phyloP scores from a whole-genome alignment of 2,113 vertebrate genomes.

The Toxostoma redivivum region DNA sequence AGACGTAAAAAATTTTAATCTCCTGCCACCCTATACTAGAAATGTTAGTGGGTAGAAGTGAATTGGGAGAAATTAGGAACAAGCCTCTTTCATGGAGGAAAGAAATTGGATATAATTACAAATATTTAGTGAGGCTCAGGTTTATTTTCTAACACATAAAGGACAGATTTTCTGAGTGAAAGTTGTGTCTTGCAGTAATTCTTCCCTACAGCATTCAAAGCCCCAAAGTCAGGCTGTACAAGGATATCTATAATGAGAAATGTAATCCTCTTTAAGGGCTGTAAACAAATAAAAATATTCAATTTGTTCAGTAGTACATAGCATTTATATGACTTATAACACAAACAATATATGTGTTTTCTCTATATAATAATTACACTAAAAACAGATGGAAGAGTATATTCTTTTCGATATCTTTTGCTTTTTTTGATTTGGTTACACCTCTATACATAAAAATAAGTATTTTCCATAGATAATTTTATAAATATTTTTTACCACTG shows the following conservation, averaged over 20 bases:
- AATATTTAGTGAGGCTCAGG: neutral
- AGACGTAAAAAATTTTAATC: neutral
- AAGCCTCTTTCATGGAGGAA: neutral
- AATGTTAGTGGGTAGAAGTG: neutral
- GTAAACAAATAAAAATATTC: neutral
- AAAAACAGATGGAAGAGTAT: neutral
- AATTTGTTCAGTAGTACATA: neutral
- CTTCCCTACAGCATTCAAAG: neutral
- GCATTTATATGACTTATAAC: neutral
- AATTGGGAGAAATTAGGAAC: neutral
- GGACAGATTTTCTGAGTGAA: neutral
- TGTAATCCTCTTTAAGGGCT: neutral
- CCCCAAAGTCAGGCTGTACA: neutral
- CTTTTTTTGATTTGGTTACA: slow-evolving; percentile 26
- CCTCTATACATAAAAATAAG: neutral
- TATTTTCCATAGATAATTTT: neutral
- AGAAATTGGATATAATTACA: neutral
- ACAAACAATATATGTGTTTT: neutral
- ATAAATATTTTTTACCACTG: neutral
- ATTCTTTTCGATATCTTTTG: neutral
- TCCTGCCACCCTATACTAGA: neutral
- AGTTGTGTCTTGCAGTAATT: neutral
- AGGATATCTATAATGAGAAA: neutral
- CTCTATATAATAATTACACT: neutral
- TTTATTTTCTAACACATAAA: neutral